A percentile compares a stretch with the other conserved stretches of the same genome.
Conservation (phyloP, 2,113 vertebrate genomes). For the Galbula dea region DNA sequence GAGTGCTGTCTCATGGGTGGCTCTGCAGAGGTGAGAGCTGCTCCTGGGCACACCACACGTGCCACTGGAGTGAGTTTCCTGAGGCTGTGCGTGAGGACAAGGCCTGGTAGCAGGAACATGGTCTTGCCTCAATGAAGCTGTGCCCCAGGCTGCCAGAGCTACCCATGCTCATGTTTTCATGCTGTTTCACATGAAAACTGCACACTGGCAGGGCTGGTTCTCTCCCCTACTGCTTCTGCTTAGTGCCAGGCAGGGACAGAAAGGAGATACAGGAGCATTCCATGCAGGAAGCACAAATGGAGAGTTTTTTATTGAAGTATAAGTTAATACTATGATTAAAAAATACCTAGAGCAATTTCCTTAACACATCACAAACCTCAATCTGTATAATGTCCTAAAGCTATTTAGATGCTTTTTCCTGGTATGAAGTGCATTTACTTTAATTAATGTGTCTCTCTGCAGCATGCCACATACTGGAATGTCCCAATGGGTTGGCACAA, state of each 20-base stretch:
- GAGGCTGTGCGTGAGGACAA: not conserved
- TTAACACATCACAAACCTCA: not conserved
- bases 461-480: conserved; percentile 94
- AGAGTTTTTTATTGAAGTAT: not conserved
- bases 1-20: conserved; percentile 5
- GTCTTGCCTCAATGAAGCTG: not conserved
- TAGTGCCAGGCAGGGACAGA: not conserved
- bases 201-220: not conserved
- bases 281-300: not conserved
- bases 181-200: not conserved
- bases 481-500: conserved; percentile 78
- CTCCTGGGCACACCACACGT: not conserved
- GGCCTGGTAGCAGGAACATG: not conserved
- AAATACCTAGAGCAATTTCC: not conserved
- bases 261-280: not conserved
- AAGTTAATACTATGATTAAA: not conserved
- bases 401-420: not conserved
- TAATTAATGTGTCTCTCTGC: conserved; percentile 18
- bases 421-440: too few species aligned
- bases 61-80: not conserved
- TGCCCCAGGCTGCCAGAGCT: not conserved
- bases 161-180: not conserved
- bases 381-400: not conserved
- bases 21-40: not conserved
- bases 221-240: not conserved